Evolutionary conservation across 2,888 invertebrate genomes (phyloP), one percentile per base, ranked within the genome.

Genomic region (Tanaodytes sp.): DNA sequence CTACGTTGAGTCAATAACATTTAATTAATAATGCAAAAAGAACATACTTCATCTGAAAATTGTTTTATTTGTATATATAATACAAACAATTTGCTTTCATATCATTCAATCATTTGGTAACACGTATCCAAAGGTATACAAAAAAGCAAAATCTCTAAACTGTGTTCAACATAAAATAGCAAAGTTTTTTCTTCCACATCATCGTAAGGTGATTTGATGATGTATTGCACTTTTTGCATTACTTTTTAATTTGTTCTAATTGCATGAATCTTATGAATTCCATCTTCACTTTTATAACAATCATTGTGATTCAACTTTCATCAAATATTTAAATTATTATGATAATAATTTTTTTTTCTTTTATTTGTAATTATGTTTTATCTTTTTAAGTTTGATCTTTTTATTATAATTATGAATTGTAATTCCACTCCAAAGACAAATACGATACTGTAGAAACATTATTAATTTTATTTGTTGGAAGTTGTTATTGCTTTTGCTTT

Each of bases 401-500:
- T n/a, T n/a, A n/a, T n/a, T n/a, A n/a, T n/a, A n/a, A n/a, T n/a
- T n/a, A n/a, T n/a, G n/a, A n/a, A n/a, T n/a, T n/a, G n/a, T n/a
- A n/a, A n/a, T n/a, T n/a, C n/a, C n/a, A n/a, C n/a, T n/a, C n/a
- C n/a, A n/a, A n/a, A n/a, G n/a, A n/a, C n/a, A n/a, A n/a, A n/a
- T n/a, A n/a, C n/a, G n/a, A n/a, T n/a, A n/a, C n/a, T n/a, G n/a
- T n/a, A n/a, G n/a, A n/a, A n/a, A n/a, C n/a, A n/a, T n/a, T n/a
- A n/a, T n/a, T n/a, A n/a, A n/a, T n/a, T n/a, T n/a, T n/a, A n/a
- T 54, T 54, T 55, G 46, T 57, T 69, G 45, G 33, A 55, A 36
- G 46, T 54, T 58, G 39, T 61, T 45, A 61, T 54, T 48, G 42
- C 52, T 70, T 68, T 68, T 73, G 45, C 52, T 65, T 84, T 84